Conservation (phyloP, 2,797 vertebrate genomes). For the Phoeniculus purpureus region DNA sequence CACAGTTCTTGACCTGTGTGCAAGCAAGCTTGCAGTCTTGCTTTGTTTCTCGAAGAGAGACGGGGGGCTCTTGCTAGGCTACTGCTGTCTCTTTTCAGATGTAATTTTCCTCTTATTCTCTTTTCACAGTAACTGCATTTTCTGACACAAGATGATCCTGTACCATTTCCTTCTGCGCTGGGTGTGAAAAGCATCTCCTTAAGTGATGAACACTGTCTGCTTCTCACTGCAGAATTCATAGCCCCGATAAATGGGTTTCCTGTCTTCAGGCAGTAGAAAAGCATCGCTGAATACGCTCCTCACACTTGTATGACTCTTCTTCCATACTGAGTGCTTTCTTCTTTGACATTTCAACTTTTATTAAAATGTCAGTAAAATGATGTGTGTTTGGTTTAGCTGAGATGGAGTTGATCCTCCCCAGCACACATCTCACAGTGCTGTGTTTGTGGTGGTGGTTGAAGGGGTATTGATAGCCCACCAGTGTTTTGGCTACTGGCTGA, state of each 20-base stretch:
- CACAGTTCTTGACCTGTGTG: no score
- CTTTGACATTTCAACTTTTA: background rate
- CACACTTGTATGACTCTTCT: rapidly evolving
- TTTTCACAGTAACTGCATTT: rapidly evolving
- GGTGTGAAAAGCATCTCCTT: background rate
- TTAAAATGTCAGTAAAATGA: background rate
- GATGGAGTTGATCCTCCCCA: no score
- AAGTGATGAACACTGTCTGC: background rate
- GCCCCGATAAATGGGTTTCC: background rate
- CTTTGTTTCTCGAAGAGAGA: background rate
- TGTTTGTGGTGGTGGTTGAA: no score
- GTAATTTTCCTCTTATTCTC: background rate
- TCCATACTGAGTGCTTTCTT: background rate
- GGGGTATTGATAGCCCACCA: no score
- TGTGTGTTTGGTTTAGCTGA: no score
- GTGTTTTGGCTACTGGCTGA: no score
- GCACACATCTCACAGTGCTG: no score
- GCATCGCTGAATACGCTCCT: background rate
- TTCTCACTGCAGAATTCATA: rapidly evolving
- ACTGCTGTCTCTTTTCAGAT: background rate
- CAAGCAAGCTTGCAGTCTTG: background rate
- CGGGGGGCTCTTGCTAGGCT: background rate
- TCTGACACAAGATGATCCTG: rapidly evolving
- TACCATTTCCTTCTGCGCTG: background rate
- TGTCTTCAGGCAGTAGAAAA: background rate